phyloP scores from a whole-genome alignment of 2,888 invertebrate species.

The Gortyna flavago region DNA sequence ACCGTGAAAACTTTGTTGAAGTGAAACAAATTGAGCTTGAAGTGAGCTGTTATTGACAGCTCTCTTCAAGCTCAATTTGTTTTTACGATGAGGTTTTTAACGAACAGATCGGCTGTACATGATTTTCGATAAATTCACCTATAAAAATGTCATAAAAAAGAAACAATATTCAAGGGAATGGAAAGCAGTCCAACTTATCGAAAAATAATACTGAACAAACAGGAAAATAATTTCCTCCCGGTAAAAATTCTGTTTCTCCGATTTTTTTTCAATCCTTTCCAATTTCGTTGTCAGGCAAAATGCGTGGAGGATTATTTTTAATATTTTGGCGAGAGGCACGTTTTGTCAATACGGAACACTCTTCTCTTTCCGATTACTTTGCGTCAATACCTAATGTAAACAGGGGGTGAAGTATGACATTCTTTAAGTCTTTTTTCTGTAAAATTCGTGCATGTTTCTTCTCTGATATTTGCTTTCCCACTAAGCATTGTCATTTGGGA shows the following conservation, averaged over 20 bases:
- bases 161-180: constrained; percentile 22
- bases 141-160: constrained; percentile 5
- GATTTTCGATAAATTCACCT: neutral
- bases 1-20: neutral
- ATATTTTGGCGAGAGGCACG: constrained; percentile 82
- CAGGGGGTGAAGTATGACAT: constrained; percentile 76
- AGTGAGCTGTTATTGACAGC: neutral
- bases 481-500: constrained; percentile 62
- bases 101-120: neutral
- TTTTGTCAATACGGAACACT: constrained; percentile 85
- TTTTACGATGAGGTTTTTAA: neutral
- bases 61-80: neutral
- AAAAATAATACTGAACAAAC: constrained; percentile 58
- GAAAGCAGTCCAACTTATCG: constrained; percentile 46
- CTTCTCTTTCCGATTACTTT: constrained; percentile 82
- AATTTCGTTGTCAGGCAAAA: constrained; percentile 71
- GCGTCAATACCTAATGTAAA: constrained; percentile 83
- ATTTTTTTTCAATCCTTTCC: constrained; percentile 68
- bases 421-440: constrained; percentile 66
- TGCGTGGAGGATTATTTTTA: constrained; percentile 78
- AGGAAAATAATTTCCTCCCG: constrained; percentile 59
- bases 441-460: constrained; percentile 63
- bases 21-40: neutral
- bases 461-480: constrained; percentile 68
- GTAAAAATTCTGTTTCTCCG: constrained; percentile 38